Conservation (phyloP, 2,888 invertebrate genomes). For the Strigamia transsilvanica region DNA sequence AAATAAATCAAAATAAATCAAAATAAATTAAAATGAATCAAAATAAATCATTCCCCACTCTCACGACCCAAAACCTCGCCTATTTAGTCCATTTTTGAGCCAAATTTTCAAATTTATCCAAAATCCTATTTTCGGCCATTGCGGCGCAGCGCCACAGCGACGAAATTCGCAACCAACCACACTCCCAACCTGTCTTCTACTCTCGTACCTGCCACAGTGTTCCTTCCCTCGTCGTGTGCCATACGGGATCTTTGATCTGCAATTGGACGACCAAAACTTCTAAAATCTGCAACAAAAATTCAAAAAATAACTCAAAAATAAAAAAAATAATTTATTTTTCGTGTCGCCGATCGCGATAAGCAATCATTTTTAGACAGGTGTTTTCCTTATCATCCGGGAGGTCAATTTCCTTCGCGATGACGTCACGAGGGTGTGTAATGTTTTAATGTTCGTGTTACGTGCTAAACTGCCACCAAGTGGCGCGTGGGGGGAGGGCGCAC, state of each 20-base stretch:
- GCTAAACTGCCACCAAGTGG: not conserved
- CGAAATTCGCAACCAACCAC: not conserved
- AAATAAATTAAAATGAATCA: no score
- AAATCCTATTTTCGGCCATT: no score
- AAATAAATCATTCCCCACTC: no score
- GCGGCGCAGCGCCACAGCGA: no score
- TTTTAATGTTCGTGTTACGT: not conserved
- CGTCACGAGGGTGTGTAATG: not conserved
- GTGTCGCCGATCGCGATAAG: not conserved
- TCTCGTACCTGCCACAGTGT: constrained; percentile 67
- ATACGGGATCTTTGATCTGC: constrained; percentile 69
- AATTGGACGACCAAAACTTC: constrained; percentile 68
- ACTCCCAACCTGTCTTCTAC: no score
- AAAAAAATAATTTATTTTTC: not conserved
- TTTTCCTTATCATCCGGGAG: not conserved
- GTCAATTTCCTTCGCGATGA: not conserved
- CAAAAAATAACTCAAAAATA: not conserved
- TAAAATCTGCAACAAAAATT: constrained; percentile 64
- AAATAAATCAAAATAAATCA: no score
- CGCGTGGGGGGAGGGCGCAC: not conserved
- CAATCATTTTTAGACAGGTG: not conserved
- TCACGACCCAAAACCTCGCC: no score
- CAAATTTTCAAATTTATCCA: no score
- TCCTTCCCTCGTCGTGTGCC: constrained; percentile 68
- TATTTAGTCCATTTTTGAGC: no score